A percentile compares a stretch with the other conserved stretches of the same genome.
phyloP scores from a whole-genome alignment of 2,113 vertebrate genomes.

The Oxyura jamaicensis region DNA sequence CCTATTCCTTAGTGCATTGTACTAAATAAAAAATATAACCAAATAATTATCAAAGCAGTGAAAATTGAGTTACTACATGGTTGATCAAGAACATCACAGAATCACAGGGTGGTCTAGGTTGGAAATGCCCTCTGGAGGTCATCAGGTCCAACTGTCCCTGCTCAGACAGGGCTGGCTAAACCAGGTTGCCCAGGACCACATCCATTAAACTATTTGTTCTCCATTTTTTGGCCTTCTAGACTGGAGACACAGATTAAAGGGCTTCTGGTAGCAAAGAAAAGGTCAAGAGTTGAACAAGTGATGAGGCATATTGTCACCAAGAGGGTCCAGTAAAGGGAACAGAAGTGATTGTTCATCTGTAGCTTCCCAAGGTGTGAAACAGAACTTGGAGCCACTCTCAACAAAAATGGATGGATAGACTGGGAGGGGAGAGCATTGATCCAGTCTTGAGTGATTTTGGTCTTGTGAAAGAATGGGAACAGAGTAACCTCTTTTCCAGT shows the following conservation, averaged over 20 bases:
- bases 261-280: background rate
- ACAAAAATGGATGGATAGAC: background rate
- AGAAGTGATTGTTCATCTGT: background rate
- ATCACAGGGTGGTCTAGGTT: background rate
- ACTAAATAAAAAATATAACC: background rate
- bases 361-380: background rate
- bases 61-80: background rate
- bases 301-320: background rate
- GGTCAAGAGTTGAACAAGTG: background rate
- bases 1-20: background rate
- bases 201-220: background rate
- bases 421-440: background rate
- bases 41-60: background rate
- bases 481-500: background rate
- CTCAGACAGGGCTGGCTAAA: background rate
- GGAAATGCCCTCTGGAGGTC: background rate
- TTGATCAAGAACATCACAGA: background rate
- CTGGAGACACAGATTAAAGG: background rate
- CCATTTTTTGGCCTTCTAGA: background rate
- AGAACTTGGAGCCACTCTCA: background rate
- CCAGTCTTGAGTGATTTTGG: background rate
- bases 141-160: background rate
- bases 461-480: background rate
- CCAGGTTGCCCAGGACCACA: background rate
- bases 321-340: background rate